Percentiles rank a stretch among this genome's conserved stretches.
phyloP scores from a whole-genome alignment of 2,113 vertebrate species.

The Megaceryle maxima region DNA sequence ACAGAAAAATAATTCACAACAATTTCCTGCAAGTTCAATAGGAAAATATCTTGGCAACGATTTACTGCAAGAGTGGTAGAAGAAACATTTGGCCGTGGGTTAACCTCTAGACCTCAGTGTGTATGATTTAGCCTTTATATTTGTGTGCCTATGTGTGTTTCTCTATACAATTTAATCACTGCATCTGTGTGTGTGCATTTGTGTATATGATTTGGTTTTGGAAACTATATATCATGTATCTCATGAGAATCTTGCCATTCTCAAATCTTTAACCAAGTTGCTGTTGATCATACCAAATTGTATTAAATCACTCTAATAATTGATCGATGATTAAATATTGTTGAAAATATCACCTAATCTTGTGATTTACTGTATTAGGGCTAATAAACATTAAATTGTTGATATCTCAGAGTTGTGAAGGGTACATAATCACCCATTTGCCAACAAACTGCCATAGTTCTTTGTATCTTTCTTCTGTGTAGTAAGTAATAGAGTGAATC shows the following conservation, averaged over 20 bases:
- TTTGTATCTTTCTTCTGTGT: neutral
- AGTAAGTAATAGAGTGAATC: neutral
- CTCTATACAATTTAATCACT: neutral
- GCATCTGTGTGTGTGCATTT: neutral
- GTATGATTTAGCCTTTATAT: too few species aligned
- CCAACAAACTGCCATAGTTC: neutral
- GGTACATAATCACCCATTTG: neutral
- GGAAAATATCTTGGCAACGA: neutral
- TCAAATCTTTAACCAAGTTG: neutral
- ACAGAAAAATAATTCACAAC: neutral
- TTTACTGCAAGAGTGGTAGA: neutral
- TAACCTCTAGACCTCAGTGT: neutral
- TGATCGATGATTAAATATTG: neutral
- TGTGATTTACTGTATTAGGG: neutral
- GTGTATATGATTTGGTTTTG: neutral
- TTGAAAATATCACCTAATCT: neutral
- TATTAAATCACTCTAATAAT: neutral
- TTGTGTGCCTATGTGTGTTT: too few species aligned
- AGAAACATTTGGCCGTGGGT: neutral
- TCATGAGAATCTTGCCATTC: neutral
- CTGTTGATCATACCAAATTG: neutral
- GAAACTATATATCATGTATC: neutral
- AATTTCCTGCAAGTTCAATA: neutral
- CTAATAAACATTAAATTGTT: neutral
- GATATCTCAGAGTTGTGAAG: neutral